Evolutionary conservation across 2,888 invertebrate species (phyloP).

Genomic region (Scaeva pyrastri): DNA sequence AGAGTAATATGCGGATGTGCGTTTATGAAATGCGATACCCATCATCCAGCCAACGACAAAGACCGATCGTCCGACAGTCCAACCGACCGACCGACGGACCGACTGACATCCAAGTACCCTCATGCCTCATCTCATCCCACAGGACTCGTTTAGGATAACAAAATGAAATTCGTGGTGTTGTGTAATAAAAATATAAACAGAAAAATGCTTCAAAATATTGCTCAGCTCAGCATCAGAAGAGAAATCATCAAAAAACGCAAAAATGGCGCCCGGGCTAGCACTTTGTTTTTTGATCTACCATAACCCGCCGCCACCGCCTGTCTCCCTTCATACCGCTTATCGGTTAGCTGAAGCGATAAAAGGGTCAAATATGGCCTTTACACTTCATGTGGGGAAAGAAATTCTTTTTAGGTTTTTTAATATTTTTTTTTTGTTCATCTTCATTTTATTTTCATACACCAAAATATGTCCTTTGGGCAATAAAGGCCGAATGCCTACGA

Average conservation of each 20-base stretch:
- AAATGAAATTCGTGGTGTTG: slow-evolving; percentile 25
- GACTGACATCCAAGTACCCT: too few species aligned
- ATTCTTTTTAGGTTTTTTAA: neutral
- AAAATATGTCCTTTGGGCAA: slow-evolving; percentile 42
- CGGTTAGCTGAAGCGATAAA: slow-evolving; percentile 73
- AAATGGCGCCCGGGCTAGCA: neutral
- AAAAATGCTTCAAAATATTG: slow-evolving; percentile 27
- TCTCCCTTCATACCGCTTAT: slow-evolving; percentile 51
- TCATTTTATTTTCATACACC: slow-evolving; percentile 25
- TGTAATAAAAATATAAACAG: slow-evolving; percentile 9
- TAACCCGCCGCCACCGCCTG: too few species aligned
- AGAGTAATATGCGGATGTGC: slow-evolving; percentile 13
- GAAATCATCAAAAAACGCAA: slow-evolving; percentile 29
- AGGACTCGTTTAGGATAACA: slow-evolving; percentile 56
- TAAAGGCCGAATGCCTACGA: slow-evolving; percentile 8
- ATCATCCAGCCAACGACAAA: neutral
- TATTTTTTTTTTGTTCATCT: neutral
- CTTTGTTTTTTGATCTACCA: neutral
- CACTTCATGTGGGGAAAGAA: slow-evolving; percentile 35
- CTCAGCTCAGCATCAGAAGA: neutral
- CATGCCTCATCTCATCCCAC: slow-evolving; percentile 23
- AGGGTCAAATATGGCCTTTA: slow-evolving; percentile 60
- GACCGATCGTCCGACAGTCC: neutral
- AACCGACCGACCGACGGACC: neutral
- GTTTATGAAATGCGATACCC: slow-evolving; percentile 39